A percentile compares a stretch with the other conserved stretches of the same genome.
Conservation (phyloP, 1,140 invertebrate genomes). For the Drosophila fuyamai region DNA sequence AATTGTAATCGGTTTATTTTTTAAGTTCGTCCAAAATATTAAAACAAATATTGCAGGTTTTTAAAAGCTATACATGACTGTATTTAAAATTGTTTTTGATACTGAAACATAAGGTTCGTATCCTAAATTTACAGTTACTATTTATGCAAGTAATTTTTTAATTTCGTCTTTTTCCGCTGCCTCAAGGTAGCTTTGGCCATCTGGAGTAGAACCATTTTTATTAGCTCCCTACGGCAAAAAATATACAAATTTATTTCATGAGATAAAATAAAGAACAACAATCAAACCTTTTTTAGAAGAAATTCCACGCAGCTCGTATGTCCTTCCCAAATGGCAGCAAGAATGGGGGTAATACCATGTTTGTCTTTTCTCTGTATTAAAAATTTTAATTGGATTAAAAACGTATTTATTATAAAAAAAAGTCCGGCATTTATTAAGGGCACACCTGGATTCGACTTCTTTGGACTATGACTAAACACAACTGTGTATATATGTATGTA, state of each 20-base stretch:
- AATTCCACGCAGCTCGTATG: slow-evolving; percentile 96
- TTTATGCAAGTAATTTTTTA: slow-evolving; percentile 56
- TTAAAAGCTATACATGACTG: slow-evolving; percentile 40
- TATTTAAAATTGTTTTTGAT: slow-evolving; percentile 35
- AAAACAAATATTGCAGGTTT: slow-evolving; percentile 12
- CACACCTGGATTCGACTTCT: slow-evolving; percentile 3
- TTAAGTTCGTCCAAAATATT: neutral
- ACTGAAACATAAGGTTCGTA: slow-evolving; percentile 32
- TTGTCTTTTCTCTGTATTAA: slow-evolving; percentile 88
- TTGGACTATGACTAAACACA: slow-evolving; percentile 28
- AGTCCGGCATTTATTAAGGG: neutral
- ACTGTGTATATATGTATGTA: slow-evolving; percentile 4
- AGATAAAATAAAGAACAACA: neutral
- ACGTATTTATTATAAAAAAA: neutral
- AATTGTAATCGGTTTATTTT: neutral
- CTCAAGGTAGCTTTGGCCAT: slow-evolving; percentile 94
- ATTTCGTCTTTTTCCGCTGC: slow-evolving; percentile 97
- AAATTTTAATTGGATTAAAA: neutral
- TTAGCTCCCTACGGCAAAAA: slow-evolving; percentile 88
- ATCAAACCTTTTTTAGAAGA: slow-evolving; percentile 89
- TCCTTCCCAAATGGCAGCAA: slow-evolving; percentile 98
- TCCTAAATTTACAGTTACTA: slow-evolving; percentile 23
- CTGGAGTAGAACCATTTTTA: slow-evolving; percentile 93
- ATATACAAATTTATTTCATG: neutral
- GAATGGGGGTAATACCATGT: slow-evolving; percentile 95